A percentile compares a stretch with the other conserved stretches of the same genome.
These are phyloP conservation scores for Muntiacus muntjak DNA, from an alignment of 2,113 vertebrate genomes.

Conservation along the genomic window DNA sequence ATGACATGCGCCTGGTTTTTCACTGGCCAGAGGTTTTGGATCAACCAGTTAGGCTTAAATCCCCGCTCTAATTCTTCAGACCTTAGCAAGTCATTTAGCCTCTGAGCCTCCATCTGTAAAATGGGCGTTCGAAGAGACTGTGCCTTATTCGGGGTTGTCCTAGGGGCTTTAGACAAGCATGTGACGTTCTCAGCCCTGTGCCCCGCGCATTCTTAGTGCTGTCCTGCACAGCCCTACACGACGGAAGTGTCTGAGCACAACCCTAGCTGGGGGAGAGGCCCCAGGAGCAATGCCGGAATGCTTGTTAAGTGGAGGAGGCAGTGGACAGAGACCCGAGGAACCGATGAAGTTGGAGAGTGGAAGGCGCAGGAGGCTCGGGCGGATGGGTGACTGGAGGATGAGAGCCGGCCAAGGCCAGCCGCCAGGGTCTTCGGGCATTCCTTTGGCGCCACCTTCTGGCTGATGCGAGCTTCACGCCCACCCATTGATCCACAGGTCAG, in stretches of 20 bases:
- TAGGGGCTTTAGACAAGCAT: fast-evolving
- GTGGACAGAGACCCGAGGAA: neutral
- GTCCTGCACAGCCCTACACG: neutral
- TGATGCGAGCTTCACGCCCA: neutral
- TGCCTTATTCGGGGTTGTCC: neutral
- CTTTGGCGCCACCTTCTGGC: conserved; percentile 64
- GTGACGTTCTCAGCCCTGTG: neutral
- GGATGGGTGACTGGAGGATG: fast-evolving
- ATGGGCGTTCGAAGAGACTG: neutral
- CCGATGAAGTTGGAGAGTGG: neutral
- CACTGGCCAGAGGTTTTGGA: neutral
- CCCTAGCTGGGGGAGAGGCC: neutral
- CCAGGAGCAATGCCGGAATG: neutral
- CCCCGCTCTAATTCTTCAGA: neutral
- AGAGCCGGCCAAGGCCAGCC: neutral
- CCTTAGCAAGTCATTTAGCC: too few relatives aligned
- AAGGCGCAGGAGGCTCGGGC: neutral
- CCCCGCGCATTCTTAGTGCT: fast-evolving
- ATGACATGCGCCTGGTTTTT: neutral
- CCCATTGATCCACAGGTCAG: neutral
- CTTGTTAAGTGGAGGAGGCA: neutral
- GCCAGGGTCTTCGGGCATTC: neutral
- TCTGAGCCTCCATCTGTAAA: neutral
- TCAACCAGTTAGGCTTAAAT: neutral
- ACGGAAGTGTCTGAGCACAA: neutral